phyloP scores from a whole-genome alignment of 2,888 invertebrate species.

The Gastracanthus pulcherrimus region DNA sequence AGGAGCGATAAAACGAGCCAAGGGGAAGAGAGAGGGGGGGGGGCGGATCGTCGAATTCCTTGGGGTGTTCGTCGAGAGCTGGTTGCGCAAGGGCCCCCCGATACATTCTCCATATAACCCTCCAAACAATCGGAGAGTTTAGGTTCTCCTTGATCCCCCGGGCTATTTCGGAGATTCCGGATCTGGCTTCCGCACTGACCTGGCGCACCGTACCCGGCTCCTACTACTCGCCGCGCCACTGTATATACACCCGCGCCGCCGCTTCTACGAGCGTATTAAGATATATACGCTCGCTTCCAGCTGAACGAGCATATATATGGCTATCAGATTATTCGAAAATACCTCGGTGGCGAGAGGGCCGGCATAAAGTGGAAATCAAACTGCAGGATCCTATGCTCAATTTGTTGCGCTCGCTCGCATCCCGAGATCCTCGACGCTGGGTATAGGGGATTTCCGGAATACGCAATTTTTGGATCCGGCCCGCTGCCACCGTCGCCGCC shows the following conservation, averaged over 20 bases:
- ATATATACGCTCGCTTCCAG: conserved; percentile 43
- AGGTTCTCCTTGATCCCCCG: conserved; percentile 57
- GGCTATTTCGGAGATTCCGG: conserved; percentile 56
- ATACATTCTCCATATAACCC: conserved; percentile 44
- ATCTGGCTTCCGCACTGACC: too few species aligned
- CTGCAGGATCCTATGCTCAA: conserved; percentile 14
- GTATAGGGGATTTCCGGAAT: conserved; percentile 9
- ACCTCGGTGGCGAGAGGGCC: background rate
- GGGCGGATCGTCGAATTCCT: conserved; percentile 26
- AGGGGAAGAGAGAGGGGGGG: background rate
- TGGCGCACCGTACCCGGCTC: too few species aligned
- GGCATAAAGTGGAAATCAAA: conserved; percentile 39
- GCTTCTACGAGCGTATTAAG: conserved; percentile 55
- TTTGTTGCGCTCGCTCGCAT: conserved; percentile 20
- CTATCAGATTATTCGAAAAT: conserved; percentile 36
- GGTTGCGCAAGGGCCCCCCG: background rate
- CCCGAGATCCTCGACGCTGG: too few species aligned
- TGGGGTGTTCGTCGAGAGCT: conserved; percentile 17
- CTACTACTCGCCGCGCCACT: too few species aligned
- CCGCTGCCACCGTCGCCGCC: background rate
- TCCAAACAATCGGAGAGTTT: conserved; percentile 61
- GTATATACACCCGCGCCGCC: background rate
- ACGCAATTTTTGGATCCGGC: conserved; percentile 4
- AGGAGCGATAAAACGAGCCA: background rate
- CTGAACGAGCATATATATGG: background rate